phyloP scores from a whole-genome alignment of 2,888 invertebrate species.

The Melanargia galathea region DNA sequence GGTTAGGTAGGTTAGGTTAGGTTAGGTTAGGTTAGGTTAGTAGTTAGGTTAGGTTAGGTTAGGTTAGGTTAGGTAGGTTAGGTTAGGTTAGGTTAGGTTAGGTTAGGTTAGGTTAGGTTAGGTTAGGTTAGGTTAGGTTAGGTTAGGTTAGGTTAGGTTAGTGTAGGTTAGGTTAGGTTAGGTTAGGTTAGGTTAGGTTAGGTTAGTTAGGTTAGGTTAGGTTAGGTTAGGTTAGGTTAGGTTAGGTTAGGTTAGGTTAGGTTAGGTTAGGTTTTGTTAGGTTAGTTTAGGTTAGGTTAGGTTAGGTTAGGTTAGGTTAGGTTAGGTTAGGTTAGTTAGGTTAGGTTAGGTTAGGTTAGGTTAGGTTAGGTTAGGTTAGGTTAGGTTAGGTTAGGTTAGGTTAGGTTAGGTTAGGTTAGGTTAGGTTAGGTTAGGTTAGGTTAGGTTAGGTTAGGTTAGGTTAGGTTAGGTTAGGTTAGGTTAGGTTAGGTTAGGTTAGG shows the following conservation, averaged over 20 bases:
- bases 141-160: conserved; percentile 22
- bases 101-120: conserved; percentile 28
- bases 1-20: conserved; percentile 33
- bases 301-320: conserved; percentile 24
- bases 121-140: conserved; percentile 28
- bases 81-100: conserved; percentile 28
- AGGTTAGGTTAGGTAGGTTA: conserved; percentile 31
- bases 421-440: conserved; percentile 15
- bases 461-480: conserved; percentile 13
- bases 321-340: conserved; percentile 31
- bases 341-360: conserved; percentile 29
- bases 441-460: conserved; percentile 15
- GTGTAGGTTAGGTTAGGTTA: no score
- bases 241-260: conserved; percentile 23
- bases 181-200: conserved; percentile 24
- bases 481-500: conserved; percentile 29
- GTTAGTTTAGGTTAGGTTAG: conserved; percentile 3
- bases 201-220: conserved; percentile 26
- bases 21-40: conserved; percentile 29
- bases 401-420: not conserved
- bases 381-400: conserved; percentile 19
- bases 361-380: conserved; percentile 33
- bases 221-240: conserved; percentile 17
- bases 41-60: conserved; percentile 32
- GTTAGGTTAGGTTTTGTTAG: no score